Conservation (phyloP, 2,113 vertebrate species). For the Neogale vison region DNA sequence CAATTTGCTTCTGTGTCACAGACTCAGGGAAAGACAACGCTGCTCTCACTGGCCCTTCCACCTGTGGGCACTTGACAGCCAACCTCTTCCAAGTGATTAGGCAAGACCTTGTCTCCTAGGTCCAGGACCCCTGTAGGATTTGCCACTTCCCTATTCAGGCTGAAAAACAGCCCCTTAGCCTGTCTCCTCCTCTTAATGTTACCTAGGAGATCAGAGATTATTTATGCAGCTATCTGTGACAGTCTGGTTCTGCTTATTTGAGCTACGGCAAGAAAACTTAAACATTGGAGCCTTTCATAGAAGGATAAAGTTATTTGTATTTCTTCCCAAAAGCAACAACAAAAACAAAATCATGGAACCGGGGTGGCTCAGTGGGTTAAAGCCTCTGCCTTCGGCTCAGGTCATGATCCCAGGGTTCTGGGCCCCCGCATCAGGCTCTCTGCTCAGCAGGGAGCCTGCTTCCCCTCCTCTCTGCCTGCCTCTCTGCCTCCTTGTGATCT, state of each 20-base stretch:
- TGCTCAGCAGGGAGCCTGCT: too few species aligned
- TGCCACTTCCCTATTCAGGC: background rate
- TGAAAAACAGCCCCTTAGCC: background rate
- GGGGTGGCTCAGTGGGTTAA: too few species aligned
- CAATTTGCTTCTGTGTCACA: background rate
- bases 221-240: constrained; percentile 25
- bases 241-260: constrained; percentile 41
- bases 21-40: background rate
- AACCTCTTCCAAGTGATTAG: background rate
- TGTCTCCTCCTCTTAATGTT: background rate
- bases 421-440: too few species aligned
- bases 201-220: constrained; percentile 43
- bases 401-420: too few species aligned
- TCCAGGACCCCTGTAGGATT: background rate
- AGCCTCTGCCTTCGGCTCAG: too few species aligned
- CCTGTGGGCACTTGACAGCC: background rate
- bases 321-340: background rate
- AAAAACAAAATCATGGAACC: background rate
- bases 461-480: too few species aligned
- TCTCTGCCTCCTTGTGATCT: too few species aligned
- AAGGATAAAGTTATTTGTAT: constrained; percentile 38
- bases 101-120: background rate
- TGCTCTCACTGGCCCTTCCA: background rate
- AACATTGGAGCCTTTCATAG: background rate
- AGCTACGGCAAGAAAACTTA: constrained; percentile 53